These are phyloP conservation scores for Anoplopoma fimbria DNA, from an alignment of 2,113 vertebrate genomes.

Conservation along the genomic window DNA sequence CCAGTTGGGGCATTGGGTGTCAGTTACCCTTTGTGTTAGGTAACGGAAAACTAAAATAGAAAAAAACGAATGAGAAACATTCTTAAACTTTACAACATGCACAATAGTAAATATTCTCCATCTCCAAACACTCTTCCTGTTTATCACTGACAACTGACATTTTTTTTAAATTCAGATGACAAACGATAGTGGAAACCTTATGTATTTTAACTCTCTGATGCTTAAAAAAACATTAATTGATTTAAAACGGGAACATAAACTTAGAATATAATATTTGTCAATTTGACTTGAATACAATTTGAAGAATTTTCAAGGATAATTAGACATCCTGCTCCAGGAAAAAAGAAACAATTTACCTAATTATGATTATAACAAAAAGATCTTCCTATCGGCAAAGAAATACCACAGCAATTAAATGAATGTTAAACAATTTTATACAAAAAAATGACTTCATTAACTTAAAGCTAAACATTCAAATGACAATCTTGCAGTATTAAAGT, in stretches of 20 bases:
- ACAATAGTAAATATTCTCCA: background rate
- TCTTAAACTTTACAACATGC: background rate
- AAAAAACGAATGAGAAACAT: background rate
- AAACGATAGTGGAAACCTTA: background rate
- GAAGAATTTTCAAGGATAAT: background rate
- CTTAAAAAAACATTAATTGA: background rate
- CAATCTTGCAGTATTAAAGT: background rate
- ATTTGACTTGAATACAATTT: background rate
- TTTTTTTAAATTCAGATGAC: background rate
- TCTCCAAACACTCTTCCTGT: background rate
- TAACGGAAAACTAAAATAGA: too few relatives aligned
- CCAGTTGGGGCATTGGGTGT: background rate
- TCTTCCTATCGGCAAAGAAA: background rate
- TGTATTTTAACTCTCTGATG: background rate
- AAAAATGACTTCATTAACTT: background rate
- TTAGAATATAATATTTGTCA: background rate
- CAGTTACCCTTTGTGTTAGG: constrained; percentile 4
- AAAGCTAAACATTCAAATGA: background rate
- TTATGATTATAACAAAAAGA: background rate
- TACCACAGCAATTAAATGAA: background rate
- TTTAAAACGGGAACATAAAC: background rate
- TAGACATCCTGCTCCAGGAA: background rate
- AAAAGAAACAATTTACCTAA: background rate
- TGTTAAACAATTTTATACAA: background rate
- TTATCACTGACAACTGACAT: background rate